Base-by-base conservation (phyloP, 1,140 invertebrate genomes). In the Drosophila sp. region DNA sequence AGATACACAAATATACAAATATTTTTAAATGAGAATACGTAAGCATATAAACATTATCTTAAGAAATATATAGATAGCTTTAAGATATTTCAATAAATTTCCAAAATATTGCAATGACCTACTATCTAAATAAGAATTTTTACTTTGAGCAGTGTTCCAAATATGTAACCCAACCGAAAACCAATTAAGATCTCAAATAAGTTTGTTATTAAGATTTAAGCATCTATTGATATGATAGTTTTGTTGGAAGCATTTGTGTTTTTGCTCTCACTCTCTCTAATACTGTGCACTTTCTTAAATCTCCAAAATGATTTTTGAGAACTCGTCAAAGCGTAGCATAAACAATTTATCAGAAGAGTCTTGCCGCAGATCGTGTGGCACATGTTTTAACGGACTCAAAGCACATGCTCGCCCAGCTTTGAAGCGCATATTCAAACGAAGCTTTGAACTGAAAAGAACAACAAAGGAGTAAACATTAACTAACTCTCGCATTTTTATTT, bases 311-410 rank as follows among this genome's bases (percentile, higher is more conserved):
- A 16, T 29, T 13, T 80, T 78, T 70, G 41, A 76, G 79, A 84
- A 84, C 29, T 80, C 32, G 34, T 46, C 72, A 64, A 80, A 78
- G 84, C 83, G 66, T 89, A 46, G 41, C 34, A 72, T 78, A 80
- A 89, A 54, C 79, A 11, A 89, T 89, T 80, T 72, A 65, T 89
- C 64, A 77, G 54, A 7, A 32, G 40, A 27, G 27, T 38, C 34
- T 45, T 61, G 76, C 61, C 18, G 8, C 45, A 40, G 18, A 41
- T 43, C 41, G 48, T 36, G 50, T 8, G 58, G 59, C 77, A 74
- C 51, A 62, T 74, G 67, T 78, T 69, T 32, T n/a, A 7, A 14
- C 13, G 34, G 48, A 41, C 34, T 34, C 25, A 18, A 38, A 16
- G 18, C 62, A 50, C 54, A 72, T 66, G 38, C 36, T 46, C 21